These are phyloP conservation scores for Lottia gigantea DNA, from an alignment of 2,888 invertebrate species.

Conservation along the genomic window DNA sequence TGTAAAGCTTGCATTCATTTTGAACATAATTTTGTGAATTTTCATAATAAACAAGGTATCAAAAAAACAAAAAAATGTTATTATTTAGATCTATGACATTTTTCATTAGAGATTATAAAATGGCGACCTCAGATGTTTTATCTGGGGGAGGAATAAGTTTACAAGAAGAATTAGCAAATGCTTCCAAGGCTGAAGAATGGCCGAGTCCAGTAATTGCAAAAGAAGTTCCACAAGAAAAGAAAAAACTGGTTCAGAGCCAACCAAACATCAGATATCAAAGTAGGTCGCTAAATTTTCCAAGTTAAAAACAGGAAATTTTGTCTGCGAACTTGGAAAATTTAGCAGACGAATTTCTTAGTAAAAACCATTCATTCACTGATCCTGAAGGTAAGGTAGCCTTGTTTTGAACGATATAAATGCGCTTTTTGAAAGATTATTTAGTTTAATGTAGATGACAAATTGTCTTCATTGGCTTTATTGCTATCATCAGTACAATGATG, in stretches of 20 bases:
- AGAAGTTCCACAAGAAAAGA: background rate
- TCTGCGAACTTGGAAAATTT: constrained; percentile 2
- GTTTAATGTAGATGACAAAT: too few relatives aligned
- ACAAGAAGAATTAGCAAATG: constrained; percentile 17
- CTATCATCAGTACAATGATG: too few relatives aligned
- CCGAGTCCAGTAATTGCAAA: constrained; percentile 23
- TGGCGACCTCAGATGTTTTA: constrained; percentile 6
- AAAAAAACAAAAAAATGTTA: too few relatives aligned
- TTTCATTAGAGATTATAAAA: background rate
- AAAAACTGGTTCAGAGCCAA: background rate
- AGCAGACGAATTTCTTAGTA: constrained; percentile 14
- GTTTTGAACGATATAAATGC: too few relatives aligned
- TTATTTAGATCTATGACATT: too few relatives aligned
- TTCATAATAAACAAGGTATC: too few relatives aligned
- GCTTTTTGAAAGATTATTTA: too few relatives aligned
- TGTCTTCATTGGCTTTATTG: too few relatives aligned
- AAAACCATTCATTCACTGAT: constrained; percentile 17
- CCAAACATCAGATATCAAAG: constrained; percentile 21
- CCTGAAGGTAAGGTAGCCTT: background rate
- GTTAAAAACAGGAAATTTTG: constrained; percentile 10
- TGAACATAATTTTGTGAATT: too few relatives aligned
- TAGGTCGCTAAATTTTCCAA: constrained; percentile 13
- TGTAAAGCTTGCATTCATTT: too few relatives aligned
- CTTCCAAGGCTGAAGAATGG: constrained; percentile 20
- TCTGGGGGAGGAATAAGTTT: constrained; percentile 12